These are phyloP conservation scores for Paralvinella palmiformis DNA, from an alignment of 1,140 invertebrate species.

Conservation along the genomic window DNA sequence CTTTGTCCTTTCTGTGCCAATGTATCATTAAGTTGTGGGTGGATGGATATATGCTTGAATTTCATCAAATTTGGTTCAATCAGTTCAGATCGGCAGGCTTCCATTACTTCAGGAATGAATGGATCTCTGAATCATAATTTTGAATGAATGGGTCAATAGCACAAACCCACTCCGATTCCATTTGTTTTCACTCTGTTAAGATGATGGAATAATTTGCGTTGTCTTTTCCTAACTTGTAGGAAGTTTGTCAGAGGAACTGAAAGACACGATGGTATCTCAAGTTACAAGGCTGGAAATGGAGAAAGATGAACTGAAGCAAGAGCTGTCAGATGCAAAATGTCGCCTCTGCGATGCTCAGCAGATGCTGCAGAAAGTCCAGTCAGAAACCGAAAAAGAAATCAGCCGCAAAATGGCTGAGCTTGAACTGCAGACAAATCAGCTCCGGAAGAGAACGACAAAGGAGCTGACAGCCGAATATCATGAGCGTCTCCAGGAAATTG, in stretches of 20 bases:
- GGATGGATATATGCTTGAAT: too few species aligned
- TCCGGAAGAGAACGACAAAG: neutral
- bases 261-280: neutral
- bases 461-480: neutral
- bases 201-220: too few species aligned
- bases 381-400: neutral
- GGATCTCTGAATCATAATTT: too few species aligned
- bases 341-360: neutral
- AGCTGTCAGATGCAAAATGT: neutral
- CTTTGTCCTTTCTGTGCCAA: too few species aligned
- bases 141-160: too few species aligned
- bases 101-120: too few species aligned
- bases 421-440: constrained; percentile 1
- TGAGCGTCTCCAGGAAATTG: neutral
- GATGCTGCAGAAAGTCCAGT: neutral
- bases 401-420: neutral
- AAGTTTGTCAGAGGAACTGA: constrained; percentile 4
- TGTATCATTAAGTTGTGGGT: too few species aligned
- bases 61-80: too few species aligned
- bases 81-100: too few species aligned
- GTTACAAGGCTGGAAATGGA: constrained; percentile 6
- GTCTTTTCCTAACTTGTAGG: too few species aligned
- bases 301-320: neutral
- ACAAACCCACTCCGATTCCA: too few species aligned
- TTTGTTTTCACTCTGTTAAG: too few species aligned